These are phyloP conservation scores for Eugnorisma glareosa DNA, from an alignment of 2,888 invertebrate species.

Conservation along the genomic window DNA sequence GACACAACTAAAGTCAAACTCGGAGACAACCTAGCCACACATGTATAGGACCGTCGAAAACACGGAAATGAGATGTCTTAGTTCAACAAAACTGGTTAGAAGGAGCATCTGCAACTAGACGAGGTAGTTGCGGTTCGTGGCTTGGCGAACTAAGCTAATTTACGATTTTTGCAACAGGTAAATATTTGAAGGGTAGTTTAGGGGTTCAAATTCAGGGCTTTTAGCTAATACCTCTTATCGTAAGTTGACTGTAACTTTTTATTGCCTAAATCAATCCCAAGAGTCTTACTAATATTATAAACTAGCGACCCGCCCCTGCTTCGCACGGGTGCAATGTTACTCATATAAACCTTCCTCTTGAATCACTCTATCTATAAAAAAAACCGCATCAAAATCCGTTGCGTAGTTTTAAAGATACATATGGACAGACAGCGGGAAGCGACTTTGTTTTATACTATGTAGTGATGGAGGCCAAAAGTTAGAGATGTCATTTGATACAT, in stretches of 20 bases:
- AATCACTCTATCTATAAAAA: too few species aligned
- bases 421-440: too few species aligned
- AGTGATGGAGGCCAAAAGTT: too few species aligned
- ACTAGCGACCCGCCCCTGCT: too few species aligned
- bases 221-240: neutral
- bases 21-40: neutral
- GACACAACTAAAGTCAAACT: constrained; percentile 2
- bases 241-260: neutral
- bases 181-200: constrained; percentile 12
- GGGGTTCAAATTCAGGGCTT: neutral
- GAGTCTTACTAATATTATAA: neutral
- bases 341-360: too few species aligned
- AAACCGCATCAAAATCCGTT: too few species aligned
- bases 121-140: constrained; percentile 1
- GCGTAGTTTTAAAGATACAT: too few species aligned
- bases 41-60: constrained; percentile 25
- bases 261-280: neutral
- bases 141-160: constrained; percentile 10
- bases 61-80: constrained; percentile 52
- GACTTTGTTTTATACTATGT: too few species aligned
- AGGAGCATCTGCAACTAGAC: neutral
- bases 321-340: too few species aligned
- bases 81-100: constrained; percentile 16
- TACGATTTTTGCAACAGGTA: constrained; percentile 14
- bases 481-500: too few species aligned